These are phyloP conservation scores for Conomelus anceps DNA, from an alignment of 2,888 invertebrate genomes.

Conservation along the genomic window DNA sequence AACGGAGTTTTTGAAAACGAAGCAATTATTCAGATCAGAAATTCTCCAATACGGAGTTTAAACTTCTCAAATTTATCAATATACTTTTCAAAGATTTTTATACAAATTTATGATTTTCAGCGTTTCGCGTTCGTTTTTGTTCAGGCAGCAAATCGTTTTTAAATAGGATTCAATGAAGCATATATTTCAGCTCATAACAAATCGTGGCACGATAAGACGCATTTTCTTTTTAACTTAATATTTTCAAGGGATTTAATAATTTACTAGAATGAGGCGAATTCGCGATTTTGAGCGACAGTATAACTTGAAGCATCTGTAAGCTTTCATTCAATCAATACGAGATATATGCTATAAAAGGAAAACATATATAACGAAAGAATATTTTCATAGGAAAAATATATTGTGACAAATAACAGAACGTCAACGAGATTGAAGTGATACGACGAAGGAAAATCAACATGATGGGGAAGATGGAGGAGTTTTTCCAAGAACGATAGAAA, in stretches of 20 bases:
- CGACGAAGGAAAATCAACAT: not conserved
- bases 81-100: too few species aligned
- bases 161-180: too few species aligned
- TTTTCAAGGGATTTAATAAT: not conserved
- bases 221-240: not conserved
- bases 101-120: too few species aligned
- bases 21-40: too few species aligned
- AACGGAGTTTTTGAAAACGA: too few species aligned
- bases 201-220: too few species aligned
- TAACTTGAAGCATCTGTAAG: not conserved
- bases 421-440: not conserved
- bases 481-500: not conserved
- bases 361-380: too few species aligned
- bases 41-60: too few species aligned
- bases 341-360: not conserved
- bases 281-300: not conserved
- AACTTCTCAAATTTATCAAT: too few species aligned
- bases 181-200: too few species aligned
- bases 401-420: not conserved
- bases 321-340: not conserved
- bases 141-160: too few species aligned
- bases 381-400: not conserved
- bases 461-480: not conserved
- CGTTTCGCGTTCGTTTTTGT: too few species aligned
- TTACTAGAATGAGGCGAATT: not conserved